Percentiles rank a stretch among this genome's conserved stretches.
phyloP scores from a whole-genome alignment of 2,113 vertebrate genomes.

The Anser brachyrhynchus region DNA sequence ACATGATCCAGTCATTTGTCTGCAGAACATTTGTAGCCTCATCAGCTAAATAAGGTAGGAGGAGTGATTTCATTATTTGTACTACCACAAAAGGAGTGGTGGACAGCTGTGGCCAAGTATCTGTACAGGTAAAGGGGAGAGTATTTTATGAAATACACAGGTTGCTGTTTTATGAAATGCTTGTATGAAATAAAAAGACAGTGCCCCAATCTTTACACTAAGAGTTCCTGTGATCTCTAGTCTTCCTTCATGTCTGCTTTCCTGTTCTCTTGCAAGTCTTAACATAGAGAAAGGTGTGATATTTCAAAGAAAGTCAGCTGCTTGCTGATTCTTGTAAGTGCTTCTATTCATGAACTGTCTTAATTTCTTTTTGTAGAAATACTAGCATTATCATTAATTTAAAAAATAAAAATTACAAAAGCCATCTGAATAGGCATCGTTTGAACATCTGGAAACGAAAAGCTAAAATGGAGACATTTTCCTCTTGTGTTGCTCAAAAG shows the following conservation, averaged over 20 bases:
- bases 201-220: neutral
- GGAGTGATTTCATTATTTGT: neutral
- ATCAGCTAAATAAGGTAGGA: neutral
- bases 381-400: neutral
- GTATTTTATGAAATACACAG: neutral
- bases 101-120: accelerated
- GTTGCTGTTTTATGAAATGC: no score
- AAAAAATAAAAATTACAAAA: neutral
- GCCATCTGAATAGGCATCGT: neutral
- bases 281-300: neutral
- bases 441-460: neutral
- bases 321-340: neutral
- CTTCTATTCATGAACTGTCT: neutral
- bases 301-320: neutral
- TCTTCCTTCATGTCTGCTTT: neutral
- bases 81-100: neutral
- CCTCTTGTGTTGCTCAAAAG: neutral
- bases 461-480: neutral
- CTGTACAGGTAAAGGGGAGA: neutral
- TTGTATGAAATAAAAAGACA: neutral
- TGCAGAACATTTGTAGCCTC: neutral
- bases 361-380: neutral
- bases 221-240: neutral
- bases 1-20: neutral
- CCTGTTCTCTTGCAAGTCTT: neutral